A percentile compares a stretch with the other conserved stretches of the same genome.
phyloP scores from a whole-genome alignment of 2,113 vertebrate species.

The Dicerorhinus sumatrensis region DNA sequence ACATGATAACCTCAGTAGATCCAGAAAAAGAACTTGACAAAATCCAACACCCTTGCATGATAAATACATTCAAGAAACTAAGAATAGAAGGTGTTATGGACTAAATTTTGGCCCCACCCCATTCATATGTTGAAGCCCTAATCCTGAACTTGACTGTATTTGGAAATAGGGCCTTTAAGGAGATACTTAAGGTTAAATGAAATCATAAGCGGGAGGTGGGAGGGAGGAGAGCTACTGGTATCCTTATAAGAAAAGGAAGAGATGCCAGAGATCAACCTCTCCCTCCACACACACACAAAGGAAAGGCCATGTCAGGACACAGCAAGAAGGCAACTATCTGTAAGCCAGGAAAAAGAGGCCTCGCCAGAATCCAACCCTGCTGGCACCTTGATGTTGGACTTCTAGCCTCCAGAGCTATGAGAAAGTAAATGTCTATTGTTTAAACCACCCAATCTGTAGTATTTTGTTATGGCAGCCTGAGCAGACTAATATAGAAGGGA shows the following conservation, averaged over 20 bases:
- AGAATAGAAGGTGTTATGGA: not conserved
- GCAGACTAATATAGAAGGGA: not conserved
- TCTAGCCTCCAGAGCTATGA: not conserved
- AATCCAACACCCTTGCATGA: not conserved
- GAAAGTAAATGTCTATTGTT: not conserved
- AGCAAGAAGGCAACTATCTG: not conserved
- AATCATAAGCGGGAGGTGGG: not conserved
- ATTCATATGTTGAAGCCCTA: not conserved
- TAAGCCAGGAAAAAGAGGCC: not conserved
- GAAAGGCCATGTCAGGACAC: not conserved
- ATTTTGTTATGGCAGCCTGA: not conserved
- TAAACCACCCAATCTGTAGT: not conserved
- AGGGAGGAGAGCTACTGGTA: not conserved
- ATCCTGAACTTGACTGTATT: not conserved
- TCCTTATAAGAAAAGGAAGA: not conserved
- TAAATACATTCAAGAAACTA: not conserved
- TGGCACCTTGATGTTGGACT: not conserved
- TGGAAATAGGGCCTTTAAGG: not conserved
- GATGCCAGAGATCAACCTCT: not conserved
- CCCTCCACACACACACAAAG: not conserved
- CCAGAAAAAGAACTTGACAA: not conserved
- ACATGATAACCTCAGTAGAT: not conserved
- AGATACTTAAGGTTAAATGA: not conserved
- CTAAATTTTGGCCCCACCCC: not conserved
- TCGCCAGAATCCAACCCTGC: not conserved